These are phyloP conservation scores for Ptiloglossa arizonensis DNA, from an alignment of 1,140 invertebrate species.

Conservation along the genomic window DNA sequence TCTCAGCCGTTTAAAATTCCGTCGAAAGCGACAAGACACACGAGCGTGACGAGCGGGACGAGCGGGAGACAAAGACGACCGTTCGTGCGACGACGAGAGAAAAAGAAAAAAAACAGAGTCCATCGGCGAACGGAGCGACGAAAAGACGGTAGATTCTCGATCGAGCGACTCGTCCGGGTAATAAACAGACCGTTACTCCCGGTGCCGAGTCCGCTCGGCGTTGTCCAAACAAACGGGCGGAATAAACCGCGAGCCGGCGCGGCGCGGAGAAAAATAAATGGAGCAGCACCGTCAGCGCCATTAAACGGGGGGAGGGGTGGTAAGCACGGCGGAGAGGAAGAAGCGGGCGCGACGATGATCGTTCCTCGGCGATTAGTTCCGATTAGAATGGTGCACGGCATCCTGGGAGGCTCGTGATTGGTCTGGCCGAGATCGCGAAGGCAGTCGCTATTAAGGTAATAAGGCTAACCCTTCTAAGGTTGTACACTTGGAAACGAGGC, in stretches of 20 bases:
- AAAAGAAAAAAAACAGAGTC: no score
- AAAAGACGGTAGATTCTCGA: constrained; percentile 3
- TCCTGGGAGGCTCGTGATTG: constrained; percentile 27
- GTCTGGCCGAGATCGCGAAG: constrained; percentile 51
- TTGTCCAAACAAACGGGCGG: constrained; percentile 16
- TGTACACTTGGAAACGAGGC: constrained; percentile 51
- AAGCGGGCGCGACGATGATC: not conserved
- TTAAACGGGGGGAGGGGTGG: constrained; percentile 5
- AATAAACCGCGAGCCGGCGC: not conserved
- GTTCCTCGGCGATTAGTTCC: constrained; percentile 42
- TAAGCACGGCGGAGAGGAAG: not conserved
- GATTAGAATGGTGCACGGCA: constrained; percentile 53
- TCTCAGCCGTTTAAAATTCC: no score
- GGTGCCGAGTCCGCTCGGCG: not conserved
- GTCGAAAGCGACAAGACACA: no score
- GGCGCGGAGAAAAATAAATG: constrained; percentile 30
- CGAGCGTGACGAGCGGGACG: no score
- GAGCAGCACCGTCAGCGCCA: constrained; percentile 4
- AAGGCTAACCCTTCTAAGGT: constrained; percentile 52
- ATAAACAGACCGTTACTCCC: constrained; percentile 18
- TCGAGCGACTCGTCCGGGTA: not conserved
- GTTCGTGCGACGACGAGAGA: not conserved
- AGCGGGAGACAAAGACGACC: not conserved
- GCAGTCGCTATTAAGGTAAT: constrained; percentile 64
- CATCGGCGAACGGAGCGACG: not conserved